Evolutionary conservation across 2,888 invertebrate genomes (phyloP).

Genomic region (Acrobeloides nanus): DNA sequence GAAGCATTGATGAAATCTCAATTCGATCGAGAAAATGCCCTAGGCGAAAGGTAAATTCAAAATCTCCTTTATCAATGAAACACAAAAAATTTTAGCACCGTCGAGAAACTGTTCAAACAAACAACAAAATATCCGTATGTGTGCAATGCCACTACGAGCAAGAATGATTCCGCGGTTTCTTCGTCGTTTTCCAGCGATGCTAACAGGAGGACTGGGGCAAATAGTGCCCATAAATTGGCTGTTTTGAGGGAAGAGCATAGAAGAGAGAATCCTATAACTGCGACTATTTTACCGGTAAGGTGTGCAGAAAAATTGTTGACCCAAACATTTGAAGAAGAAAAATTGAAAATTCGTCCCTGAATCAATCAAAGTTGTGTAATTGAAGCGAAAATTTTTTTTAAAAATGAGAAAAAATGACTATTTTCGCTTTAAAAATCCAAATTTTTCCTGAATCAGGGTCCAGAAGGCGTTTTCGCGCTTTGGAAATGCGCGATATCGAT

Average conservation of each 20-base stretch:
- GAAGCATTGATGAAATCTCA: slow-evolving; percentile 31
- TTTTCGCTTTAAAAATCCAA: too few species aligned
- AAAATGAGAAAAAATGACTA: too few species aligned
- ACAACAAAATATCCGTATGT: slow-evolving; percentile 37
- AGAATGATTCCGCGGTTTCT: slow-evolving; percentile 45
- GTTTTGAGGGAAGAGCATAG: slow-evolving; percentile 16
- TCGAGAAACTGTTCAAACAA: slow-evolving; percentile 37
- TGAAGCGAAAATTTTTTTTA: too few species aligned
- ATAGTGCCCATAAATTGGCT: too few species aligned
- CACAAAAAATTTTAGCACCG: slow-evolving; percentile 21
- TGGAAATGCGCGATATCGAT: too few species aligned
- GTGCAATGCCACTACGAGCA: slow-evolving; percentile 41
- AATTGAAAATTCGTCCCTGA: too few species aligned
- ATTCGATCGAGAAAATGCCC: slow-evolving; percentile 28
- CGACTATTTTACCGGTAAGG: slow-evolving; percentile 1
- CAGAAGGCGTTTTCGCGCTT: too few species aligned
- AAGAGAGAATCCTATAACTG: slow-evolving; percentile 8
- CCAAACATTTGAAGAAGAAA: too few species aligned
- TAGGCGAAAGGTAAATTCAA: slow-evolving; percentile 21
- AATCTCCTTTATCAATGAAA: neutral
- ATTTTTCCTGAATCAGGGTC: too few species aligned
- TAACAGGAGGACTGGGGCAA: too few species aligned
- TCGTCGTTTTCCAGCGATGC: slow-evolving; percentile 45
- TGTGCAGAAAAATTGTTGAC: too few species aligned
- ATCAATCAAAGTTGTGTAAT: too few species aligned